Base-by-base conservation (phyloP, 2,113 vertebrate species). In the Embiotoca jacksoni region DNA sequence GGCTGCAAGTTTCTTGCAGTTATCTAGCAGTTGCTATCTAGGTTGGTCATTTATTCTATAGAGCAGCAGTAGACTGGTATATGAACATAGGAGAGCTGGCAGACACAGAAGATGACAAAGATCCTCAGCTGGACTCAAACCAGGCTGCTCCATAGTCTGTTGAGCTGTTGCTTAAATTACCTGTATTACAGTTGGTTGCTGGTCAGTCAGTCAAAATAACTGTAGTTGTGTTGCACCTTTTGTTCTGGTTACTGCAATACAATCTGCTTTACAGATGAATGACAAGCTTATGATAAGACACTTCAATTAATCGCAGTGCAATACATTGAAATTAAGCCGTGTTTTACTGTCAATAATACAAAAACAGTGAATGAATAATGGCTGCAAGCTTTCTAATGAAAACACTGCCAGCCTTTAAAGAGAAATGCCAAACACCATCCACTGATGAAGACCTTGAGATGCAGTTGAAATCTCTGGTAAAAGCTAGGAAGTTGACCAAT, bases 61-160 rank as follows among this genome's bases (percentile, higher is more conserved):
- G 60, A 60, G 46, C 69, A 73, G 55, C 4, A 58, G 54, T 66
- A 37, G 71, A 46, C 10, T 57, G 16, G 32, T 31, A n/a, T 56
- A 36, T 37, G 35, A 15, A 32, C 35, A 58, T 59, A 9, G 14
- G 13, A 49, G 52, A 74, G 2, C 7, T 30, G 44, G 46, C 46
- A 44, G 60, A 64, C 47, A 72, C 41, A 44, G 41, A 44, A 36
- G 16, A 58, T 23, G 15, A 14, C 9, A 54, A 39, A 52, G 32
- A 32, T 49, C 5, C 47, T n/a, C 15, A 16, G 5, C 47, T 15
- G 47, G 14, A 35, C 15, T 23, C 32, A 1, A 52, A 52, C 47
- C 31, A 16, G 56, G 14, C 4, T 58, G 33, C 3, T 57, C 32
- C 15, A 11, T 35, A 11, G 23, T 44, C 30, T 33, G 60, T 33